Conservation (phyloP, 1,140 invertebrate genomes). For the Cataglyphis hispanica region DNA sequence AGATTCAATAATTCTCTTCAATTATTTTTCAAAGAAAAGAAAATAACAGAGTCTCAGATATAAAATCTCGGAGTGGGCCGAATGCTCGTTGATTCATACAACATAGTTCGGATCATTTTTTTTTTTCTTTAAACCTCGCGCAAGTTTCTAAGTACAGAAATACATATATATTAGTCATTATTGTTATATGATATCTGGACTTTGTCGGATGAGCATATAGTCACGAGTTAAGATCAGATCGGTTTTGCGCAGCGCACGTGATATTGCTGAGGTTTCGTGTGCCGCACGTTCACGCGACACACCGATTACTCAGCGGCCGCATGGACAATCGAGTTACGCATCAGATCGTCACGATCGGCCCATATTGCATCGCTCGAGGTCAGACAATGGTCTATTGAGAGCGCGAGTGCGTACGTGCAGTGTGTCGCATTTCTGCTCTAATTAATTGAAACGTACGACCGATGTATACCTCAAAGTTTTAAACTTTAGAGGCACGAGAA, state of each 20-base stretch:
- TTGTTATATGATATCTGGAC: slow-evolving; percentile 23
- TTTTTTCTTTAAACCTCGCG: background rate
- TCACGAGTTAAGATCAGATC: slow-evolving; percentile 6
- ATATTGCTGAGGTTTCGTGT: slow-evolving; percentile 54
- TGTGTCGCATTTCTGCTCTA: background rate
- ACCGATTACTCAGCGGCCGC: slow-evolving; percentile 46
- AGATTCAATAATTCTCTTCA: background rate
- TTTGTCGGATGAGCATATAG: slow-evolving; percentile 28
- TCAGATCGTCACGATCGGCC: slow-evolving; percentile 52
- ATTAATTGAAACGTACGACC: background rate
- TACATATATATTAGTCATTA: slow-evolving; percentile 40
- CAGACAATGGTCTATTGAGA: slow-evolving; percentile 43
- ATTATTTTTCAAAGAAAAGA: background rate
- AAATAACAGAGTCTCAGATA: background rate
- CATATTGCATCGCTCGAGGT: slow-evolving; percentile 45
- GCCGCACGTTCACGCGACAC: slow-evolving; percentile 10
- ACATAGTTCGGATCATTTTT: background rate
- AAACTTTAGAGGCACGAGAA: background rate
- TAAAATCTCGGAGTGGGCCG: background rate
- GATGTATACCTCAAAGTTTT: background rate
- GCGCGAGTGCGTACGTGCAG: background rate
- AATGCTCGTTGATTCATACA: background rate
- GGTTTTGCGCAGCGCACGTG: slow-evolving; percentile 38
- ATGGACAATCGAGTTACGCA: slow-evolving; percentile 53
- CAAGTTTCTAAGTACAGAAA: background rate